Conservation (phyloP, 2,888 invertebrate species). For the Galerucella nymphaeae region DNA sequence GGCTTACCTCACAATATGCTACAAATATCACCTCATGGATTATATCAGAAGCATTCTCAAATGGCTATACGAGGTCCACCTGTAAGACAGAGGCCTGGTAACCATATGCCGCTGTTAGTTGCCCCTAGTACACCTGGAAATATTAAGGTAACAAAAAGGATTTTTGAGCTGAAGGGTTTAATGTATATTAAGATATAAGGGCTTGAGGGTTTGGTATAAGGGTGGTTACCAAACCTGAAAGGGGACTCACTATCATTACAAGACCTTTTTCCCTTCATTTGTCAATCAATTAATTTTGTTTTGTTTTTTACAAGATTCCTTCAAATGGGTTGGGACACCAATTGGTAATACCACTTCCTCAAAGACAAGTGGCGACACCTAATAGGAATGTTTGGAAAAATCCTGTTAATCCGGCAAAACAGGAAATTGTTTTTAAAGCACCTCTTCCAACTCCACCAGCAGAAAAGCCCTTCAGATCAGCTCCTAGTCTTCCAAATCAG, state of each 20-base stretch:
- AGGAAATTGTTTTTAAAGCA: conserved; percentile 36
- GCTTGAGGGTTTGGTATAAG: no score
- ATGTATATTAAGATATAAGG: no score
- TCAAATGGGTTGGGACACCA: conserved; percentile 29
- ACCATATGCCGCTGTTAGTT: conserved; percentile 20
- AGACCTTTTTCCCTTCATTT: neutral
- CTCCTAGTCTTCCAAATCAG: conserved; percentile 52
- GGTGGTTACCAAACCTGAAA: no score
- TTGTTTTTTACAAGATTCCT: conserved; percentile 7
- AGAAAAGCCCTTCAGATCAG: conserved; percentile 50
- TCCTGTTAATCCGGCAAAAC: conserved; percentile 35
- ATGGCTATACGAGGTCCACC: conserved; percentile 22
- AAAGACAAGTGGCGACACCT: conserved; percentile 43
- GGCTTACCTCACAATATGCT: conserved; percentile 49
- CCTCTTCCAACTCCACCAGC: conserved; percentile 42
- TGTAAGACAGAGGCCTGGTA: conserved; percentile 16
- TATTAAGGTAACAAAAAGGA: neutral
- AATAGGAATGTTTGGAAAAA: conserved; percentile 55
- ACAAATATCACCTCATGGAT: conserved; percentile 19
- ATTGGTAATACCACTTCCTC: conserved; percentile 34
- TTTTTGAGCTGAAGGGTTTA: no score
- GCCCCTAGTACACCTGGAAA: conserved; percentile 27
- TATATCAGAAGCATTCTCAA: neutral
- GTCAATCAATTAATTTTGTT: neutral
- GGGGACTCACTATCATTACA: no score